These are phyloP conservation scores for Lissocephala sabroskyi DNA, from an alignment of 2,888 invertebrate genomes.

Conservation along the genomic window DNA sequence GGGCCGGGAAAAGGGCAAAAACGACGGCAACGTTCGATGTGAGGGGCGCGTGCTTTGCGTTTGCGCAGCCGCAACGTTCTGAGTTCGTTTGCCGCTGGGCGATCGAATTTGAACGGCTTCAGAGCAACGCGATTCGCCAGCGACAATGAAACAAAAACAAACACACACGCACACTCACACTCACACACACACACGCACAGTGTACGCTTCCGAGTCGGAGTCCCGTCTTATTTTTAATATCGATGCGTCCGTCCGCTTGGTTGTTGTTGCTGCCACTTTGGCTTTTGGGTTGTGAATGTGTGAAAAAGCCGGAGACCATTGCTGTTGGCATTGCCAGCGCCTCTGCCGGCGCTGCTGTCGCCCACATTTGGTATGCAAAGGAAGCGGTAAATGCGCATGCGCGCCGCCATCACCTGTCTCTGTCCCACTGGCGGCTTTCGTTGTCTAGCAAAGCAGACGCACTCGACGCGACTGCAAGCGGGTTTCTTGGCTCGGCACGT, in stretches of 20 bases:
- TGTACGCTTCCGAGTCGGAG: constrained; percentile 55
- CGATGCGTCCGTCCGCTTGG: constrained; percentile 18
- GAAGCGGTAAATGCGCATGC: constrained; percentile 10
- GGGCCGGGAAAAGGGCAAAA: not conserved
- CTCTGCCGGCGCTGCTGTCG: not conserved
- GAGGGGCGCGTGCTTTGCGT: constrained; percentile 56
- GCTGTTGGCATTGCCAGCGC: not conserved
- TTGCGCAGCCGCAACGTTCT: constrained; percentile 68
- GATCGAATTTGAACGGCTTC: constrained; percentile 55
- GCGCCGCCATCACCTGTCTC: constrained; percentile 1
- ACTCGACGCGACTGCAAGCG: constrained; percentile 22
- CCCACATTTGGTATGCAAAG: constrained; percentile 23
- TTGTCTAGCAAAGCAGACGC: constrained; percentile 9
- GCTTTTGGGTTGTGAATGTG: not conserved
- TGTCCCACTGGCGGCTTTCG: constrained; percentile 4
- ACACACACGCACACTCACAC: constrained; percentile 16
- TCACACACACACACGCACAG: constrained; percentile 16
- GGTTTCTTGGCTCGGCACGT: constrained; percentile 12
- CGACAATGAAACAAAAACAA: constrained; percentile 9
- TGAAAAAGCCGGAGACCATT: no score
- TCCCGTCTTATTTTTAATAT: constrained; percentile 50
- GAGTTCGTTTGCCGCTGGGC: constrained; percentile 50
- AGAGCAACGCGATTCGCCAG: constrained; percentile 7
- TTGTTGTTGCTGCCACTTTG: constrained; percentile 12
- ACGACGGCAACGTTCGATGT: no score